Evolutionary conservation across 2,888 invertebrate genomes (phyloP), one percentile per base, ranked within the genome.

Genomic region (Galerucella calmariensis): DNA sequence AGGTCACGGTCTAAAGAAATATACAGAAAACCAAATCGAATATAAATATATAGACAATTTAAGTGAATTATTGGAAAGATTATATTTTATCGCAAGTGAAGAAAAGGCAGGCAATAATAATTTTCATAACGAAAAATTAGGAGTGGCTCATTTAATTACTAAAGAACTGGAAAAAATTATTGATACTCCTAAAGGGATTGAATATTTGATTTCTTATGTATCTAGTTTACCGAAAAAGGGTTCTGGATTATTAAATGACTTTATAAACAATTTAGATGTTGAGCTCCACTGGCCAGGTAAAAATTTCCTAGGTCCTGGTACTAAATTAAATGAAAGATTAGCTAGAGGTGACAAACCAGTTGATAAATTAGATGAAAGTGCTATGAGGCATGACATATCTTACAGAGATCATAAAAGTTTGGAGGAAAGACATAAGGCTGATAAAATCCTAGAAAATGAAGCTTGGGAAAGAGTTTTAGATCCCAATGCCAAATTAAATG

Each of bases 321-420:
- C n/a, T n/a, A n/a, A n/a, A n/a, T n/a, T n/a, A n/a, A n/a, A n/a
- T 48, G 69, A 69, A 69, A 61, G 69, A 46, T 12, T 69, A 20
- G 61, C 62, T 69, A 27, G 61, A 59, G 69, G 61, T 56, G 59
- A 59, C 44, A 44, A 69, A 69, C 69, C 61, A 5, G 48, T 56
- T 2, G 16, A 69, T 69, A 58, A 69, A 61, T 69, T 62, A 69
- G 69, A 69, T 62, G 69, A 41, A 48, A 46, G 62, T 5, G 62
- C 69, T n/a, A 35, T 16, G 51, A 48, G 62, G 12, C 62, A 61
- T n/a, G 48, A 69, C 12, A 62, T 69, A 69, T 62, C 48, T 69
- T 69, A 69, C 46, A 69, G 35, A 48, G 51, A 69, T 69, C 61
- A 69, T 69, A 69, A 69, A 69, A 62, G n/a, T 62, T 1, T 48